These are phyloP conservation scores for Motacilla tschutschensis DNA, from an alignment of 2,113 vertebrate species.

Conservation along the genomic window DNA sequence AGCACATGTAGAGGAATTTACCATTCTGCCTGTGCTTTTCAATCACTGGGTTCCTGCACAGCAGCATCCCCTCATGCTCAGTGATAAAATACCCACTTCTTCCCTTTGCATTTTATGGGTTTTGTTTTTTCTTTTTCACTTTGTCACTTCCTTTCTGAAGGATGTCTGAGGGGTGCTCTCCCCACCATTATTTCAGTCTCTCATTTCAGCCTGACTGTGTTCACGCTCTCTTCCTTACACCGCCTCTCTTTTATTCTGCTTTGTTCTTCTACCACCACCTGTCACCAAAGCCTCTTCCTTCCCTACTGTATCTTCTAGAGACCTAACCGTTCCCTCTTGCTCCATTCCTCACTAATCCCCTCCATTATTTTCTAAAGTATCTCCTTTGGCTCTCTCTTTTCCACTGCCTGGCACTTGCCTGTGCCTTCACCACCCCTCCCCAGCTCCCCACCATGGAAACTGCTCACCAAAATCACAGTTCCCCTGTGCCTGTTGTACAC, in stretches of 20 bases:
- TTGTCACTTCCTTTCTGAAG: not conserved
- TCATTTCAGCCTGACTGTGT: not conserved
- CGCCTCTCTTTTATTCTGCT: not conserved
- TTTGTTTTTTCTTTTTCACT: not conserved
- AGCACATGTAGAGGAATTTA: not conserved
- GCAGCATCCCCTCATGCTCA: not conserved
- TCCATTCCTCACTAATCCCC: not conserved
- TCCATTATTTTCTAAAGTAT: not conserved
- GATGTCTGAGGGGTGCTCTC: not conserved
- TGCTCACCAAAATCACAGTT: rapidly evolving
- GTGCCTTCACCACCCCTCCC: not conserved
- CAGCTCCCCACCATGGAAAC: not conserved
- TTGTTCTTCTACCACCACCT: conserved; percentile 30
- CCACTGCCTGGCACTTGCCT: not conserved
- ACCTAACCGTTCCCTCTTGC: not conserved
- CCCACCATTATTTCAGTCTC: not conserved
- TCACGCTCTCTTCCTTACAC: not conserved
- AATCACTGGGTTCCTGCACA: not conserved
- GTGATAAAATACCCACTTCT: not conserved
- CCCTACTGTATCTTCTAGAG: not conserved
- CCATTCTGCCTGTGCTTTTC: not conserved
- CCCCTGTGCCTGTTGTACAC: not conserved
- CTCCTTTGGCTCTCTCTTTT: not conserved
- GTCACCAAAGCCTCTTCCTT: conserved; percentile 23
- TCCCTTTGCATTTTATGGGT: not conserved